Base-by-base conservation (phyloP, 2,113 vertebrate species). In the Centropus unirufus region DNA sequence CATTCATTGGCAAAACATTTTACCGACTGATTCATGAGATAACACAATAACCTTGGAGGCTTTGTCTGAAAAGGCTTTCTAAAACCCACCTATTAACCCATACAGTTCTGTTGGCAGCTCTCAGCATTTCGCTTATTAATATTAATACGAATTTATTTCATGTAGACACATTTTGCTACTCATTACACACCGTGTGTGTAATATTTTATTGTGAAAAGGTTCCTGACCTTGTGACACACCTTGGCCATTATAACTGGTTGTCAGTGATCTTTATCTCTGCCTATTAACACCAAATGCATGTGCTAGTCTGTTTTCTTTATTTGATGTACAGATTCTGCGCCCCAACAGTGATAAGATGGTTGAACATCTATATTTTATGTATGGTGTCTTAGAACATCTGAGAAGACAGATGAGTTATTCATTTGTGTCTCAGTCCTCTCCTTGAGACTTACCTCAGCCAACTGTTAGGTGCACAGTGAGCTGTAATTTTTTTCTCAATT, bases 41-140 rank as follows among this genome's bases (percentile, higher is more conserved):
- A 96, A 95, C 93, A 92, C 96, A 96, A 95, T 95, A 96, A 79
- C 96, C 76, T 96, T 88, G 74, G 93, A 96, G 87, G 90, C 87
- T 97, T 95, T 96, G 76, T 94, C 84, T 85, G 96, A 97, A 97
- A 97, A 96, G 91, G 76, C 97, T 97, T 97, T 97, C 94, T 95
- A 96, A 97, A 97, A 97, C 90, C 89, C 97, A 98, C 97, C 92
- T 96, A 96, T 96, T 96, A 95, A 96, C 95, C 91, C 97, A 98
- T 97, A 97, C 97, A 98, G 97, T 98, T 98, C 98, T 98, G 98
- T 98, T 98, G 98, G 98, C 98, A 98, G 97, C 96, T 98, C 96
- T 97, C 95, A 95, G 95, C 92, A 97, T 98, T 97, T 94, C 90
- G 75, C 97, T 98, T 96, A 76, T 76, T 91, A 47, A 47, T 47